phyloP scores from a whole-genome alignment of 2,888 invertebrate genomes.

The Nomada flava region DNA sequence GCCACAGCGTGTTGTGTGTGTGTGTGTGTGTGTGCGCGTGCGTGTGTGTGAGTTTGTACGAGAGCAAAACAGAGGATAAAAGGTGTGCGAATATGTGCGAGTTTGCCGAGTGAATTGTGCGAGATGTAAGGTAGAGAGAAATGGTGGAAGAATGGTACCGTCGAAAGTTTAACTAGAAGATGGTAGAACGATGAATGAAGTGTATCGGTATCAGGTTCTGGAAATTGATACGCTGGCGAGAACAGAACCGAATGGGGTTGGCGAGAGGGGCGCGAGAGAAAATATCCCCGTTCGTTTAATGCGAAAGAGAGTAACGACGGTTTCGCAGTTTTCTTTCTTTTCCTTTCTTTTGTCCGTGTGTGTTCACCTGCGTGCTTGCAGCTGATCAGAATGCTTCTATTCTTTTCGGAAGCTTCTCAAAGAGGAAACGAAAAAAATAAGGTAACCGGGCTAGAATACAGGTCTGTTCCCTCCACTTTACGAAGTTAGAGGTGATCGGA shows the following conservation, averaged over 20 bases:
- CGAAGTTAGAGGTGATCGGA: conserved; percentile 33
- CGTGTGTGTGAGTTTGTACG: background rate
- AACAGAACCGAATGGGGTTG: conserved; percentile 75
- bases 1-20: background rate
- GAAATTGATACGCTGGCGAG: conserved; percentile 44
- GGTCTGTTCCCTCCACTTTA: conserved; percentile 57
- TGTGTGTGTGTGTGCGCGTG: conserved; percentile 1
- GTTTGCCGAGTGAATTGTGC: conserved; percentile 12
- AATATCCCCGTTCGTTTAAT: conserved; percentile 18
- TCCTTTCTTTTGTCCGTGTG: conserved; percentile 5
- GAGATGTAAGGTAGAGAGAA: conserved; percentile 6
- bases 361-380: conserved; percentile 28
- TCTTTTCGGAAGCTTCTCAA: conserved; percentile 39
- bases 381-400: conserved; percentile 44
- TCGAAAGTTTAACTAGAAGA: background rate
- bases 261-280: conserved; percentile 47
- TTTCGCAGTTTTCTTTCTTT: background rate
- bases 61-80: conserved; percentile 11
- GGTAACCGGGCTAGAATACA: conserved; percentile 42
- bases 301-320: conserved; percentile 16
- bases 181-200: conserved; percentile 2
- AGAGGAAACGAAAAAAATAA: background rate
- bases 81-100: conserved; percentile 17
- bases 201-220: conserved; percentile 12
- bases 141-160: background rate